Evolutionary conservation across 2,113 vertebrate species (phyloP), one percentile per base, ranked within the genome.

Genomic region (Grallaria varia): DNA sequence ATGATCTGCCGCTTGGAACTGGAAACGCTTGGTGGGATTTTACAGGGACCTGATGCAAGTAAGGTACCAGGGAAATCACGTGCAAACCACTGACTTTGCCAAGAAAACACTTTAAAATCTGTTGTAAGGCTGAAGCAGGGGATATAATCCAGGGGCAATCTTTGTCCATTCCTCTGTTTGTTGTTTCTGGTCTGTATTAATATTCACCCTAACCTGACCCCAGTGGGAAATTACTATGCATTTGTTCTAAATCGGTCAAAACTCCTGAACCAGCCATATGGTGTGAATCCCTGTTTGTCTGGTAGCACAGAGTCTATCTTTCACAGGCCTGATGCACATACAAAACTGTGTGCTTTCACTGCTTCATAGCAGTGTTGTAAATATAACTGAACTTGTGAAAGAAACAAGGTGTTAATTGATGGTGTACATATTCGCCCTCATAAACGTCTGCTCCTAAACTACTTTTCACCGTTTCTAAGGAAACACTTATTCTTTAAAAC

Each of bases 381-480:
- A 96, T 97, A 97, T 96, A 97, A 91, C 95, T 97, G 90, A 97
- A 96, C 90, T 93, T 94, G 95, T 87, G 94, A 94, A 91, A 88
- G 94, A 96, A 97, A 91, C 93, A 75, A 74, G 85, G 91, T 97
- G 96, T 81, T 97, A 95, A 93, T 96, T 77, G 73, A 90, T 39
- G 84, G 77, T 77, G 71, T 30, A 83, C 59, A 76, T 85, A 87
- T 92, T 76, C 63, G 12, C 89, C 85, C 96, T 95, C 89, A 76
- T 85, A 93, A 97, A 84, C 53, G 40, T 94, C 89, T 97, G 81
- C 87, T 90, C 67, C 84, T 79, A 85, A 95, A 85, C 88, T 60
- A 33, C 88, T 93, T 93, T 69, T 81, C 93, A 73, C 4, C 8
- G 92, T 97, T 97, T 97, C 97, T 97, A 90, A 97, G 97, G 93